These are phyloP conservation scores for Amphipoea lucens DNA, from an alignment of 2,888 invertebrate species.

Conservation along the genomic window DNA sequence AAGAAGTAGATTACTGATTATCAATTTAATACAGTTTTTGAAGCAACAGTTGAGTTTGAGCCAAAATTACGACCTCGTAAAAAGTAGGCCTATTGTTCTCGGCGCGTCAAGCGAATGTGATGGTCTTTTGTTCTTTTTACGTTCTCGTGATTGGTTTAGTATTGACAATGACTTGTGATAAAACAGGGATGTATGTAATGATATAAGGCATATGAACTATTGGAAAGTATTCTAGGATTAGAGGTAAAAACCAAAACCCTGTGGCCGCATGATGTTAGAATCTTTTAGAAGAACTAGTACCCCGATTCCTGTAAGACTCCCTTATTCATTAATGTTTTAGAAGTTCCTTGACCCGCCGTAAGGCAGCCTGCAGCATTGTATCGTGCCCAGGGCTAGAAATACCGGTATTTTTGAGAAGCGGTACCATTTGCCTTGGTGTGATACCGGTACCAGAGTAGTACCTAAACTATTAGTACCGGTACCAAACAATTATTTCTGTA, in stretches of 20 bases:
- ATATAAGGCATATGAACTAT: constrained; percentile 14
- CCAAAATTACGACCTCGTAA: not conserved
- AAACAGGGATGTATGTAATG: constrained; percentile 48
- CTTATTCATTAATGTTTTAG: constrained; percentile 25
- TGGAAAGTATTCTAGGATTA: constrained; percentile 38
- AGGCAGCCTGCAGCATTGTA: not conserved
- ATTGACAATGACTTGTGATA: constrained; percentile 54
- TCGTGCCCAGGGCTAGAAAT: not conserved
- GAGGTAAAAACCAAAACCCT: constrained; percentile 2
- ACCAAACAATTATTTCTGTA: not conserved
- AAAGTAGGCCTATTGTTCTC: constrained; percentile 27
- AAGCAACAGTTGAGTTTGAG: not conserved
- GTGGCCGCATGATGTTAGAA: not conserved
- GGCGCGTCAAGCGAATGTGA: constrained; percentile 8
- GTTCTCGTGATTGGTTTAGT: constrained; percentile 29
- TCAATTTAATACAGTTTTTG: not conserved
- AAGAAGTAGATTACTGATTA: not conserved
- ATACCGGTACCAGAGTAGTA: too few species aligned
- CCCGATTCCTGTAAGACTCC: constrained; percentile 30
- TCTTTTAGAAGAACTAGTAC: constrained; percentile 1
- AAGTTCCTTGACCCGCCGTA: not conserved
- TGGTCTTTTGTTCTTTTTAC: not conserved
- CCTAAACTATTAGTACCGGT: not conserved
- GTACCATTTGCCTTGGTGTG: too few species aligned
- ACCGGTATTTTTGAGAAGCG: too few species aligned